Percentiles rank a stretch among this genome's conserved stretches.
These are phyloP conservation scores for Thermophis baileyi DNA, from an alignment of 2,113 vertebrate species.

Conservation along the genomic window DNA sequence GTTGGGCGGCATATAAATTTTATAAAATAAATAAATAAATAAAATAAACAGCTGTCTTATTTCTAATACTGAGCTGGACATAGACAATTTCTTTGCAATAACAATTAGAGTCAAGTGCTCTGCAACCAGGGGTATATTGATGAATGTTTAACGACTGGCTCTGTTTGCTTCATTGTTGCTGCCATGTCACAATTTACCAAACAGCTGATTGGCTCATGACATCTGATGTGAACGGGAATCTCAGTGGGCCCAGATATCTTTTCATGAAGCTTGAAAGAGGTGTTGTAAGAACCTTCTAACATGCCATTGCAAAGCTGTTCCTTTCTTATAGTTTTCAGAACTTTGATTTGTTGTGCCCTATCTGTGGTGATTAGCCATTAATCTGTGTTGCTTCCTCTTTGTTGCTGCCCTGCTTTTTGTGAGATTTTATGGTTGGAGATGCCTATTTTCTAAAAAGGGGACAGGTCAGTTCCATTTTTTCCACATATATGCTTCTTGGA, in stretches of 20 bases:
- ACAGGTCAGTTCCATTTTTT: background rate
- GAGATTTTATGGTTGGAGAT: background rate
- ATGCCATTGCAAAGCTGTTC: background rate
- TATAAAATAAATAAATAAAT: too few species aligned
- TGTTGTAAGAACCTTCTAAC: background rate
- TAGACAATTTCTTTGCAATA: background rate
- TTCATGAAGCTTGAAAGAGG: background rate
- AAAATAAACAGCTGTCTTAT: background rate
- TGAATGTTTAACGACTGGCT: background rate
- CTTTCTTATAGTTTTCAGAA: conserved; percentile 1
- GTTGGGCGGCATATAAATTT: too few species aligned
- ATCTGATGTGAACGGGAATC: background rate
- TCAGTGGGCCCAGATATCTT: fast-evolving
- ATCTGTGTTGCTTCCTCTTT: background rate
- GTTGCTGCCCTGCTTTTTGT: background rate
- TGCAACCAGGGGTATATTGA: background rate
- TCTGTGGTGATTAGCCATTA: background rate
- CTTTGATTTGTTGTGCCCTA: background rate
- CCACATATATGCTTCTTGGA: background rate
- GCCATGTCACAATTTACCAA: background rate
- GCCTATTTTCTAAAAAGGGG: background rate
- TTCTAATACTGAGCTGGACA: background rate
- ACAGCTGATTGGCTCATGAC: background rate
- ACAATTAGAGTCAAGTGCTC: background rate
- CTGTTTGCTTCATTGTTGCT: background rate